These are phyloP conservation scores for Harmothoe impar DNA, from an alignment of 2,888 invertebrate species.

Conservation along the genomic window DNA sequence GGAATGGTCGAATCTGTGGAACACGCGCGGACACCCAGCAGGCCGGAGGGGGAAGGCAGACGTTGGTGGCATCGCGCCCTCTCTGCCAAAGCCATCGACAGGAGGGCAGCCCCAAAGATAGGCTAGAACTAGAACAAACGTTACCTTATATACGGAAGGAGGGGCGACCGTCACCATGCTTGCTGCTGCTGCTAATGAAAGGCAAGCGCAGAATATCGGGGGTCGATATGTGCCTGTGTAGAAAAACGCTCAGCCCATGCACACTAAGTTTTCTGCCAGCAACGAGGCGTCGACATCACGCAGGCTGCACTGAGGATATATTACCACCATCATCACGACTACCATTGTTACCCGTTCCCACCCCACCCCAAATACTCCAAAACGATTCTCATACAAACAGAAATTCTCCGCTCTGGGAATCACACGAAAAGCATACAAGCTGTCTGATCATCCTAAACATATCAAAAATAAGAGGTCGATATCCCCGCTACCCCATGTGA, in stretches of 20 bases:
- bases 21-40: neutral
- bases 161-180: neutral
- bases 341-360: neutral
- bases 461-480: constrained; percentile 34
- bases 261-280: neutral
- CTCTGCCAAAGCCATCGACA: neutral
- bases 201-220: constrained; percentile 13
- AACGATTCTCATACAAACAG: neutral
- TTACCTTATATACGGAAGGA: neutral
- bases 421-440: constrained; percentile 18
- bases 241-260: neutral
- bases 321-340: neutral
- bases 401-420: neutral
- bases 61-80: neutral
- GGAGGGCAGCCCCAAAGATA: neutral
- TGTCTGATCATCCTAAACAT: neutral
- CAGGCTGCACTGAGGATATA: neutral
- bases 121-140: constrained; percentile 1
- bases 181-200: constrained; percentile 13
- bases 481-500: neutral
- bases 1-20: constrained; percentile 29
- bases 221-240: constrained; percentile 35
- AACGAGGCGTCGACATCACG: neutral
- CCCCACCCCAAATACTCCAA: neutral
- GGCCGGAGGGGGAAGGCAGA: neutral